These are phyloP conservation scores for Crenuchus spilurus DNA, from an alignment of 2,797 vertebrate genomes.

Conservation along the genomic window DNA sequence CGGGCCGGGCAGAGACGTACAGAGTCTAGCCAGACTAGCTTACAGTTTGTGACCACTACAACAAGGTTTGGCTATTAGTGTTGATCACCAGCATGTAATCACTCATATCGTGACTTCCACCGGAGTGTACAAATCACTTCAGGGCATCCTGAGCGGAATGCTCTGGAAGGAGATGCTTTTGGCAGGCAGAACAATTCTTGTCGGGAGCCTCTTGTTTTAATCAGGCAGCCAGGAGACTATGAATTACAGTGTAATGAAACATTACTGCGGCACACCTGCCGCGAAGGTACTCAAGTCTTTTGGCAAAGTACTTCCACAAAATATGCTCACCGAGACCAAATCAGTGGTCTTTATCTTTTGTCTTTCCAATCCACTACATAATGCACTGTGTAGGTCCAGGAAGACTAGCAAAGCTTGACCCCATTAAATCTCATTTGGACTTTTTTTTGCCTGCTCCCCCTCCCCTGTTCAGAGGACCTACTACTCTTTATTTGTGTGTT, in stretches of 20 bases:
- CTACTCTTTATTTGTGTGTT: no score
- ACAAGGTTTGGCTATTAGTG: conserved; percentile 57
- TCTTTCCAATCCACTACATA: neutral
- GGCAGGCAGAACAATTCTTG: conserved; percentile 42
- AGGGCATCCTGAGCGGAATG: conserved; percentile 65
- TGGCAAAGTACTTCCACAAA: conserved; percentile 7
- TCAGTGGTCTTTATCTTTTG: neutral
- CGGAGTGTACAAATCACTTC: conserved; percentile 61
- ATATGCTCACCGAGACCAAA: neutral
- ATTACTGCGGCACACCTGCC: conserved; percentile 30
- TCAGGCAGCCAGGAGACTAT: conserved; percentile 35
- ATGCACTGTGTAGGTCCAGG: neutral
- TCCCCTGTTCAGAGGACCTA: no score
- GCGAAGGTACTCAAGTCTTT: neutral
- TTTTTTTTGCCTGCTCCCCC: no score
- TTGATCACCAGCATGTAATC: conserved; percentile 62
- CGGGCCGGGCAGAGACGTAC: neutral
- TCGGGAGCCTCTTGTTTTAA: conserved; percentile 40
- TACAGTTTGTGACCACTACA: conserved; percentile 55
- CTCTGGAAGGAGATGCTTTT: conserved; percentile 60
- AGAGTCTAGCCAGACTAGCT: conserved; percentile 15
- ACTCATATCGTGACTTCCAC: conserved; percentile 68
- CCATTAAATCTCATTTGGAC: no score
- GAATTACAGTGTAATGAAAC: conserved; percentile 29
- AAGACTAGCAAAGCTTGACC: neutral